phyloP scores from a whole-genome alignment of 2,113 vertebrate genomes.

The Chrysochloris asiatica region DNA sequence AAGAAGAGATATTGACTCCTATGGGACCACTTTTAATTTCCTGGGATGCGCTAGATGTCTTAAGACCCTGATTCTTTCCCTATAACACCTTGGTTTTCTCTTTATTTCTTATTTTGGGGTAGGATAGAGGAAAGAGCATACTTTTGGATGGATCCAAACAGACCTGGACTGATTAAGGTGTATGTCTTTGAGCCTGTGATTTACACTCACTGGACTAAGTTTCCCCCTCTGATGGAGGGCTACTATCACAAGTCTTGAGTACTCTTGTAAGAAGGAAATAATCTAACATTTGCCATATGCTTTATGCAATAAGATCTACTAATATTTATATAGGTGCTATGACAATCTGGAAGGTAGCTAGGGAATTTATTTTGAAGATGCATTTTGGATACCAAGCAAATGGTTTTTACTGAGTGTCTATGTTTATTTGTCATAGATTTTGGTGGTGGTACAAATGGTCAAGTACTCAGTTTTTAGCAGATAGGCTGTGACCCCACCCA shows the following conservation, averaged over 20 bases:
- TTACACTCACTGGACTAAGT: neutral
- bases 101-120: conserved; percentile 2
- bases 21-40: neutral
- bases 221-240: neutral
- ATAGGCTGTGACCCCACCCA: neutral
- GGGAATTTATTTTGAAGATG: neutral
- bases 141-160: neutral
- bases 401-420: neutral
- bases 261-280: neutral
- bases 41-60: neutral
- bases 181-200: neutral
- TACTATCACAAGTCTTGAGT: neutral
- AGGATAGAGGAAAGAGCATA: neutral
- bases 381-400: conserved; percentile 27
- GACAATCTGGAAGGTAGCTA: neutral
- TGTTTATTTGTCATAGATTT: neutral
- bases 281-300: neutral
- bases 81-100: neutral
- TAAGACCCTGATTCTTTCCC: too few species aligned
- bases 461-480: neutral
- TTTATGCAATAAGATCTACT: neutral
- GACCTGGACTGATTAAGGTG: neutral
- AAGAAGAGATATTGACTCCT: neutral
- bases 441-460: neutral
- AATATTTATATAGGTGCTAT: neutral